Conservation (phyloP, 1,140 invertebrate species). For the Drosophila teissieri region DNA sequence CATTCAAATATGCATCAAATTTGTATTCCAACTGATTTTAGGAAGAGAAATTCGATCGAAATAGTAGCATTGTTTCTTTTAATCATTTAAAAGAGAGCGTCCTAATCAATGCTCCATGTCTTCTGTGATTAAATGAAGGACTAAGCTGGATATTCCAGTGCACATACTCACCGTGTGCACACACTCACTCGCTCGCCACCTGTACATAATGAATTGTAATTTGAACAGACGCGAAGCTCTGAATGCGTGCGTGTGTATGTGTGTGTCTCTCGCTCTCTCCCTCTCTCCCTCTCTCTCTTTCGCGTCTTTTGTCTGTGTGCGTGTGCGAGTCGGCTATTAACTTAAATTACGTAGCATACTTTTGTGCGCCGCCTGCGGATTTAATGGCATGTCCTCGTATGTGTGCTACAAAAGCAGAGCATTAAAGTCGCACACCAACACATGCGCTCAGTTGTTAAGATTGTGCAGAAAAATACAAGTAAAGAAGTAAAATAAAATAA, state of each 20-base stretch:
- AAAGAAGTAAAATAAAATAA: background rate
- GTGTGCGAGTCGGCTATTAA: conserved; percentile 63
- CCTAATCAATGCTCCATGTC: too few species aligned
- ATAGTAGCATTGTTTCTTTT: too few species aligned
- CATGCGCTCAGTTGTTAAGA: conserved; percentile 6
- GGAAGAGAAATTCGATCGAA: too few species aligned
- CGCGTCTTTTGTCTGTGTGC: background rate
- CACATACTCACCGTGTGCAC: conserved; percentile 18
- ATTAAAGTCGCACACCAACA: conserved; percentile 56
- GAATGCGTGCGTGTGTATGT: conserved; percentile 11
- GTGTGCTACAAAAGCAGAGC: conserved; percentile 46
- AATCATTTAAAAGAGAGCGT: too few species aligned
- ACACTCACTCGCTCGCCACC: conserved; percentile 31
- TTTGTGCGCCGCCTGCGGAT: conserved; percentile 63
- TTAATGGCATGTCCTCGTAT: conserved; percentile 47
- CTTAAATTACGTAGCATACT: conserved; percentile 79
- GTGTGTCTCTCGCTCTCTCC: too few species aligned
- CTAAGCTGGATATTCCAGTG: background rate
- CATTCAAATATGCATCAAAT: too few species aligned
- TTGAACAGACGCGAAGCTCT: conserved; percentile 66
- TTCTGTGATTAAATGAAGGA: background rate
- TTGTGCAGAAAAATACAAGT: background rate
- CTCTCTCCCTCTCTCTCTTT: background rate
- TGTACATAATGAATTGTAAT: conserved; percentile 79
- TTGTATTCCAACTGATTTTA: too few species aligned